These are phyloP conservation scores for Furcula furcula DNA, from an alignment of 2,888 invertebrate species.

Conservation along the genomic window DNA sequence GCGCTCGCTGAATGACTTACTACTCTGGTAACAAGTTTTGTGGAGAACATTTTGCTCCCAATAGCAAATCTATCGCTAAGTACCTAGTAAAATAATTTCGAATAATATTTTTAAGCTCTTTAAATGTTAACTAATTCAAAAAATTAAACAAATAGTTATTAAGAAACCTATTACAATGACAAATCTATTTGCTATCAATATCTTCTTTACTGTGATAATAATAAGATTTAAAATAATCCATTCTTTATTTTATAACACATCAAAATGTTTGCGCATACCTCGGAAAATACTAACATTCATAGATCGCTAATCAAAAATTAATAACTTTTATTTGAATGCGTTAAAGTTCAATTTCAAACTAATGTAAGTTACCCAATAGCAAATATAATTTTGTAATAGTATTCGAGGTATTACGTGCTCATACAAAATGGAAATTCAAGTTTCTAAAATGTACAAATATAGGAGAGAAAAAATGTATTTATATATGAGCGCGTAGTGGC, in stretches of 20 bases:
- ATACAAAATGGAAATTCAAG: conserved; percentile 65
- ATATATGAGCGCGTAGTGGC: conserved; percentile 20
- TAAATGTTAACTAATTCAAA: conserved; percentile 31
- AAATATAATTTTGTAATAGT: conserved; percentile 12
- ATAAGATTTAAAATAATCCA: conserved; percentile 35
- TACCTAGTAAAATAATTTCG: background rate
- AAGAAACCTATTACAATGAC: conserved; percentile 35
- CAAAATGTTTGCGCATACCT: conserved; percentile 32
- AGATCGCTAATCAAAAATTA: background rate
- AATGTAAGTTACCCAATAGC: background rate
- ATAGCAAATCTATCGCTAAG: too few species aligned
- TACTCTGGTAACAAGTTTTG: too few species aligned
- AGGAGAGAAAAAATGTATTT: conserved; percentile 37
- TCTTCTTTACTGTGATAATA: conserved; percentile 15
- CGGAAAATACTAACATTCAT: conserved; percentile 8
- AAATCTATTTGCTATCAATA: conserved; percentile 26
- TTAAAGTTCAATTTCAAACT: conserved; percentile 2
- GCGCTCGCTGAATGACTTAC: too few species aligned
- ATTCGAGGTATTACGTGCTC: conserved; percentile 33
- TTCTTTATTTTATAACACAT: conserved; percentile 32
- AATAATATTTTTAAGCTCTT: background rate
- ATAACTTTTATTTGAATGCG: background rate
- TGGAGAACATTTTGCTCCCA: too few species aligned
- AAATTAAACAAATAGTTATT: conserved; percentile 34
- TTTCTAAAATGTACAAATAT: conserved; percentile 72